Evolutionary conservation across 1,140 invertebrate genomes (phyloP), one percentile per base, ranked within the genome.

Genomic region (Polypedilum vanderplanki): DNA sequence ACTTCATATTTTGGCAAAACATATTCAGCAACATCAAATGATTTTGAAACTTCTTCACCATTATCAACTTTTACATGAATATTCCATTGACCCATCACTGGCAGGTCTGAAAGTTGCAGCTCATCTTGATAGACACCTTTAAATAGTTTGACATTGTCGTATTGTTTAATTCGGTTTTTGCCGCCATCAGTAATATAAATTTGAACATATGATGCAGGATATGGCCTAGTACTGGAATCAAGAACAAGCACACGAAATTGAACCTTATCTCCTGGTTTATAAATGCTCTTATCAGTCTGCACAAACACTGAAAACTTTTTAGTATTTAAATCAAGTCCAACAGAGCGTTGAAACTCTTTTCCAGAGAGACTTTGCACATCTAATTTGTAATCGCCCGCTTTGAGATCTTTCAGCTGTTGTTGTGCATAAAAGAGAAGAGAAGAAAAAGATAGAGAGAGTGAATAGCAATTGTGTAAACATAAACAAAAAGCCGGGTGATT

Each of bases 271-370:
- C 91, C 89, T 0, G 95, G 95, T 80, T 97, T 94, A 81, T 98
- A 98, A 75, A 97, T 91, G 1, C 93, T 89, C 83, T 96, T 94
- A 83, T 98, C 96, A 0, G 95, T 97, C 82, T 98, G 96, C 77
- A 98, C 89, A 78, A 97, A 95, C 1, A 96, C 88, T 8, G 93
- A 94, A 77, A 93, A 93, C 78, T 91, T 94, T 81, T 96, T 95
- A 73, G 90, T 88, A n/a, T 91, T 86, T 81, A 90, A 95, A 3
- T 88, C 84, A 1, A 97, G 79, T 0, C 86, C 83, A 1, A 90
- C 91, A 9, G 89, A 87, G 76, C 93, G 91, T 18, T 83, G 83
- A 81, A 97, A 96, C 22, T 87, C 85, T 4, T 93, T 83, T 1
- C 92, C 93, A 17, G 89, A 87, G 15, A 88, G 83, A 4, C 94